phyloP scores from a whole-genome alignment of 2,797 vertebrate species.

The Acropternis orthonyx region DNA sequence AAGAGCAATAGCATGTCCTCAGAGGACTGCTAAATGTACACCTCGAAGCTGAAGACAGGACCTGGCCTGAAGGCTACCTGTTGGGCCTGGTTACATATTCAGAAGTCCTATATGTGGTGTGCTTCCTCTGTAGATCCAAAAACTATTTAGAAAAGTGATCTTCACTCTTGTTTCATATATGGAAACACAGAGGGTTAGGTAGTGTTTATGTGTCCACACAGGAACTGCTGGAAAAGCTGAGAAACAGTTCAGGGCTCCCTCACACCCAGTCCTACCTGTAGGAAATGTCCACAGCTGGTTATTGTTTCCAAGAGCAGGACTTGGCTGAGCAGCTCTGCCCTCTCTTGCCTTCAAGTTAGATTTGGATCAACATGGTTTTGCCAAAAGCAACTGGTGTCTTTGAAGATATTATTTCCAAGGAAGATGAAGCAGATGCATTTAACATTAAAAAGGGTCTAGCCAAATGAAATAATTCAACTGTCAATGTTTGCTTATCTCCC shows the following conservation, averaged over 20 bases:
- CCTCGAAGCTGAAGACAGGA: not conserved
- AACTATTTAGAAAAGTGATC: not conserved
- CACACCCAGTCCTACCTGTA: not conserved
- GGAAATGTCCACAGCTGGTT: not conserved
- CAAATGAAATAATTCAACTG: not conserved
- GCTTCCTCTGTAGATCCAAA: not conserved
- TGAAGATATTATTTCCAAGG: not conserved
- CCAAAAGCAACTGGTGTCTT: not conserved
- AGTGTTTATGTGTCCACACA: not conserved
- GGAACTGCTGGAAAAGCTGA: not conserved
- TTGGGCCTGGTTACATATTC: not conserved
- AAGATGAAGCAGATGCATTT: not conserved
- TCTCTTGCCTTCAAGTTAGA: not conserved
- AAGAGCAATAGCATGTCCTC: not conserved
- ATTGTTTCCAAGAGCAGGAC: not conserved
- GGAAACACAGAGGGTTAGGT: not conserved
- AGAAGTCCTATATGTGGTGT: not conserved
- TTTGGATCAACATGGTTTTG: not conserved
- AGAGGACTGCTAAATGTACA: not conserved
- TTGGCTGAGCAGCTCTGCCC: not conserved
- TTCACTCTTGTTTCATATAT: not conserved
- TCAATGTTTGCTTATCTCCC: not conserved
- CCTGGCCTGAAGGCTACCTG: not conserved
- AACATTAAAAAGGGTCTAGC: not conserved
- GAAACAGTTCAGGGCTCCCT: not conserved